These are phyloP conservation scores for Nomada lathburiana DNA, from an alignment of 2,888 invertebrate genomes.

Conservation along the genomic window DNA sequence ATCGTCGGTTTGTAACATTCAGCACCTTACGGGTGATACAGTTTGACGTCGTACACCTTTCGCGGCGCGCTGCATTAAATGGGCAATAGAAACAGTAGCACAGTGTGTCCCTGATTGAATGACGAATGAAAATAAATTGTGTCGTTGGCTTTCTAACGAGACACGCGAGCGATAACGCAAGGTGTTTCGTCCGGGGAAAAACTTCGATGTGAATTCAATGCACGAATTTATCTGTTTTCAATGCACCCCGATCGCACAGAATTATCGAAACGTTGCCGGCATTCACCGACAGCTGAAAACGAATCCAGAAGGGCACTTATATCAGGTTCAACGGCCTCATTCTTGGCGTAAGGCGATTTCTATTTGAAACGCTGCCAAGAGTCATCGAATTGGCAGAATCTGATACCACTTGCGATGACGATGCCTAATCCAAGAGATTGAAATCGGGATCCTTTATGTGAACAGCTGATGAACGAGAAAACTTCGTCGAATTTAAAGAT, in stretches of 20 bases:
- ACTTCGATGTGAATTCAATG: background rate
- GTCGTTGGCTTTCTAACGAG: too few relatives aligned
- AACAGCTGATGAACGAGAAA: background rate
- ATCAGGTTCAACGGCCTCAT: constrained; percentile 19
- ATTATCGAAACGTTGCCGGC: background rate
- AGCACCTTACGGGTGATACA: too few relatives aligned
- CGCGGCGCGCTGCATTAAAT: too few relatives aligned
- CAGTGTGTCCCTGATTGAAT: too few relatives aligned
- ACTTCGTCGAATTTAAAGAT: background rate
- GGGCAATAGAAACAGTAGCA: too few relatives aligned
- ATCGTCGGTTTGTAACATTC: background rate
- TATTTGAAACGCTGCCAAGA: constrained; percentile 17
- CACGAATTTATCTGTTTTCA: background rate
- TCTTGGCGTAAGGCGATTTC: constrained; percentile 25
- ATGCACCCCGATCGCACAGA: constrained; percentile 1
- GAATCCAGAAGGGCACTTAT: constrained; percentile 5
- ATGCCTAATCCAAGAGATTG: constrained; percentile 17
- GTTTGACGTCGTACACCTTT: too few relatives aligned
- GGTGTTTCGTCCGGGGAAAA: background rate
- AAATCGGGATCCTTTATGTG: background rate
- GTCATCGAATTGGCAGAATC: constrained; percentile 24
- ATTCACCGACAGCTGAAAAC: background rate
- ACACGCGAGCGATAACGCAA: too few relatives aligned
- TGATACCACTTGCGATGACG: constrained; percentile 13
- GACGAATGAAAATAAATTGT: too few relatives aligned